These are phyloP conservation scores for Lutjanus campechanus DNA, from an alignment of 2,797 vertebrate species.

Conservation along the genomic window DNA sequence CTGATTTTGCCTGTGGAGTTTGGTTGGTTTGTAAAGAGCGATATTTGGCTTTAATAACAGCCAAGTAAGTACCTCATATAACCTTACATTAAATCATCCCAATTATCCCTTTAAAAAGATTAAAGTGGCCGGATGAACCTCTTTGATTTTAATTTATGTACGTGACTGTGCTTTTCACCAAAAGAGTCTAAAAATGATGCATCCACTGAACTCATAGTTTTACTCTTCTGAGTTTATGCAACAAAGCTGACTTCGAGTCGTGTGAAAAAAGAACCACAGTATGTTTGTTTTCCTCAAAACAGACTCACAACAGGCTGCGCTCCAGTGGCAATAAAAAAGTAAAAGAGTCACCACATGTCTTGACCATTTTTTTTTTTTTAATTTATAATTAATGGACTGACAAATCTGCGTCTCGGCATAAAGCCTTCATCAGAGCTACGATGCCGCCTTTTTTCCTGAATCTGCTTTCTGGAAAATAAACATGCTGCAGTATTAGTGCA, in stretches of 20 bases:
- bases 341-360: conserved; percentile 16
- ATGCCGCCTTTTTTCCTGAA: neutral
- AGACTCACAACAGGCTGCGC: conserved; percentile 19
- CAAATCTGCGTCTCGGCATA: conserved; percentile 11
- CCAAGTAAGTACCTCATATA: no score
- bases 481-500: conserved; percentile 16
- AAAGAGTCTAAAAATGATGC: neutral
- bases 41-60: no score
- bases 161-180: no score
- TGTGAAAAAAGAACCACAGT: neutral
- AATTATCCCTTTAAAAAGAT: neutral
- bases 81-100: no score
- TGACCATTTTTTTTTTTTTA: conserved; percentile 15
- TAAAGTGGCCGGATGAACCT: neutral
- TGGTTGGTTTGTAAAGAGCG: no score
- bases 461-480: conserved; percentile 29
- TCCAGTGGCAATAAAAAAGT: conserved; percentile 22
- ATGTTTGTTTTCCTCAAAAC: conserved; percentile 38
- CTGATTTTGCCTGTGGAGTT: no score
- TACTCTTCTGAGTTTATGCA: neutral
- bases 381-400: conserved; percentile 25
- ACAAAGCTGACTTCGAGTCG: neutral
- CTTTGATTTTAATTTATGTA: neutral
- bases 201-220: neutral
- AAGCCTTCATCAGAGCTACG: neutral